Percentiles rank a stretch among this genome's conserved stretches.
Conservation (phyloP, 2,888 invertebrate genomes). For the Limnephilus lunatus region DNA sequence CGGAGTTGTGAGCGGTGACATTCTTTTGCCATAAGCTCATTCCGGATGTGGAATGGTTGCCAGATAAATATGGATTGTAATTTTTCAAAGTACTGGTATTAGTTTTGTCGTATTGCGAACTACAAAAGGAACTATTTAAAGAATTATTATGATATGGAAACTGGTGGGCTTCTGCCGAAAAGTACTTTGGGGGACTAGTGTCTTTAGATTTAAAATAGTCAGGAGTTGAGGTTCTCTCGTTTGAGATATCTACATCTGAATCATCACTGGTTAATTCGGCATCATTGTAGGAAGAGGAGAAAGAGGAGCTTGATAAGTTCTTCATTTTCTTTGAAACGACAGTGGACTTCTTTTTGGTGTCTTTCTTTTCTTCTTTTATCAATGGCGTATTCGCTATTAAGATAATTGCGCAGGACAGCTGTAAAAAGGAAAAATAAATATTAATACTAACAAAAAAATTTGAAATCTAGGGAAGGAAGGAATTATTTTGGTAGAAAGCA, state of each 20-base stretch:
- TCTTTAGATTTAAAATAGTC: slow-evolving; percentile 33
- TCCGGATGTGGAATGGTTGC: slow-evolving; percentile 7
- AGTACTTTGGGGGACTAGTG: slow-evolving; percentile 13
- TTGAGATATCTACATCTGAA: slow-evolving; percentile 56
- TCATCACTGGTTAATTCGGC: slow-evolving; percentile 56
- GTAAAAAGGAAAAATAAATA: slow-evolving; percentile 48
- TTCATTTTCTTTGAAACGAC: slow-evolving; percentile 57
- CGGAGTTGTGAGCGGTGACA: slow-evolving; percentile 70
- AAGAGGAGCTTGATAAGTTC: slow-evolving; percentile 59
- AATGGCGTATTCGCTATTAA: slow-evolving; percentile 37
- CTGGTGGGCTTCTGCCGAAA: not conserved
- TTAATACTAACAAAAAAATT: not conserved
- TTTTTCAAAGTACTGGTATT: slow-evolving; percentile 31
- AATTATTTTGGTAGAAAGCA: too few relatives aligned
- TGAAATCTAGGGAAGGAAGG: not conserved
- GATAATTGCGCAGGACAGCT: slow-evolving; percentile 49
- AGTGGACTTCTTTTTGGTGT: slow-evolving; percentile 36
- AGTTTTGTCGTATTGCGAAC: slow-evolving; percentile 29
- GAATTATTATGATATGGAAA: not conserved
- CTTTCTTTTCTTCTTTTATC: not conserved
- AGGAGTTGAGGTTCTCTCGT: slow-evolving; percentile 52
- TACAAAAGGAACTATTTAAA: not conserved
- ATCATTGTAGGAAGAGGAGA: slow-evolving; percentile 32
- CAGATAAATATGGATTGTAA: slow-evolving; percentile 31
- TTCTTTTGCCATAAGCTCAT: slow-evolving; percentile 44